Percentiles rank a stretch among this genome's conserved stretches.
phyloP scores from a whole-genome alignment of 2,797 vertebrate species.

The Pangasius mekongensis region DNA sequence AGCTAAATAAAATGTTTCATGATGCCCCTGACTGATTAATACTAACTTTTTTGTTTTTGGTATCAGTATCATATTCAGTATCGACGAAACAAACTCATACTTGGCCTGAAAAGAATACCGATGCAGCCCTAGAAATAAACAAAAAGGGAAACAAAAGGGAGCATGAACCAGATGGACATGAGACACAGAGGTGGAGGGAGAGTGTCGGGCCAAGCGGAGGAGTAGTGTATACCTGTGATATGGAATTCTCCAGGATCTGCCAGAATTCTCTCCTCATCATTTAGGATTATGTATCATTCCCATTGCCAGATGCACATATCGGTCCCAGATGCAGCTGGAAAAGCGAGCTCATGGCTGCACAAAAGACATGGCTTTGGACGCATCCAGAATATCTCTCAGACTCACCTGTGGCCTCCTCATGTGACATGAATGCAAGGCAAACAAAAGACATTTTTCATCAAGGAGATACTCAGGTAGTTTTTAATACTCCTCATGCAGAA shows the following conservation, averaged over 20 bases:
- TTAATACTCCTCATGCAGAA: background rate
- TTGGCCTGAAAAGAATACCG: background rate
- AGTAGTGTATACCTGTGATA: constrained; percentile 51
- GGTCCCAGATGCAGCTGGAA: constrained; percentile 60
- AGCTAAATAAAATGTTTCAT: background rate
- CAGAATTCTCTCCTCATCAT: constrained; percentile 64
- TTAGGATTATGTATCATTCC: constrained; percentile 44
- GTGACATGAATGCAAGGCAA: background rate
- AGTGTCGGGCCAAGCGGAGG: constrained; percentile 25
- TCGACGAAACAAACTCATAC: background rate
- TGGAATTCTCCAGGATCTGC: constrained; percentile 43
- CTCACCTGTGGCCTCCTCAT: constrained; percentile 23
- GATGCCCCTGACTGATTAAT: background rate
- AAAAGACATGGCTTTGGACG: constrained; percentile 23
- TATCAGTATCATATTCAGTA: background rate
- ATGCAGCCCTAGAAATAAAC: background rate
- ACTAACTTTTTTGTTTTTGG: background rate
- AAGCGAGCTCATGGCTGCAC: constrained; percentile 54
- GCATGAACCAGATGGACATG: constrained; percentile 24
- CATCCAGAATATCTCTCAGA: constrained; percentile 32
- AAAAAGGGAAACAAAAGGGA: background rate
- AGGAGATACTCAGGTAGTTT: background rate
- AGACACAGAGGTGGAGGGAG: constrained; percentile 22
- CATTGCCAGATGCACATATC: constrained; percentile 39
- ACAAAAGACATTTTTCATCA: background rate